phyloP scores from a whole-genome alignment of 1,140 invertebrate genomes.

The Nebria ingens region DNA sequence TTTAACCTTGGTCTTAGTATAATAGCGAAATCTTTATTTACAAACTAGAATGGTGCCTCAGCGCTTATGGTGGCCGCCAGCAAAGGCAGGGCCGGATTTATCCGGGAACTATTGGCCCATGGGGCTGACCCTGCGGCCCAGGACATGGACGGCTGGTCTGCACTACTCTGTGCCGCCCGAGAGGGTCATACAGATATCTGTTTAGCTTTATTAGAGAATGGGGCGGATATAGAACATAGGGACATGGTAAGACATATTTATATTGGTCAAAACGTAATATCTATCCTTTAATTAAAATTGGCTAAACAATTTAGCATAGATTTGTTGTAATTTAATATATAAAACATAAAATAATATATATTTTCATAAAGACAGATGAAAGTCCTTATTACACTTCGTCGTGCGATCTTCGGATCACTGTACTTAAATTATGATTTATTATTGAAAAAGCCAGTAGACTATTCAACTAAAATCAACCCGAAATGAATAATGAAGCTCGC shows the following conservation, averaged over 20 bases:
- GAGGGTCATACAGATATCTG: constrained; percentile 79
- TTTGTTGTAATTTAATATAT: too few species aligned
- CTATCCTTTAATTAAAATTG: too few species aligned
- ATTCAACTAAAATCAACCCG: too few species aligned
- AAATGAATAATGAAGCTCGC: too few species aligned
- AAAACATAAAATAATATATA: too few species aligned
- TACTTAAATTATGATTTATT: too few species aligned
- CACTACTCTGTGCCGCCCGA: constrained; percentile 81
- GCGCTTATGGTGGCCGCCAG: constrained; percentile 81
- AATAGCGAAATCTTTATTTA: neutral
- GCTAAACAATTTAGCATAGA: too few species aligned
- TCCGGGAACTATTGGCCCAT: constrained; percentile 69
- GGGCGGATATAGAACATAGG: constrained; percentile 77
- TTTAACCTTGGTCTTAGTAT: neutral
- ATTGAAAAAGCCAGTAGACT: too few species aligned
- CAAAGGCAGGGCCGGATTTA: constrained; percentile 69
- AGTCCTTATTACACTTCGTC: too few species aligned
- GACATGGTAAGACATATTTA: constrained; percentile 73
- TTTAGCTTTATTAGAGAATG: constrained; percentile 73
- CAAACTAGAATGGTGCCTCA: constrained; percentile 73
- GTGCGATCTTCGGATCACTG: too few species aligned
- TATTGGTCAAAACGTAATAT: neutral
- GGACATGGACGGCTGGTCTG: constrained; percentile 89
- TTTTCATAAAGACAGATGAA: too few species aligned
- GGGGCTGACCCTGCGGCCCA: constrained; percentile 84